Evolutionary conservation across 2,888 invertebrate species (phyloP).

Genomic region (Hemistola chrysoprasaria): DNA sequence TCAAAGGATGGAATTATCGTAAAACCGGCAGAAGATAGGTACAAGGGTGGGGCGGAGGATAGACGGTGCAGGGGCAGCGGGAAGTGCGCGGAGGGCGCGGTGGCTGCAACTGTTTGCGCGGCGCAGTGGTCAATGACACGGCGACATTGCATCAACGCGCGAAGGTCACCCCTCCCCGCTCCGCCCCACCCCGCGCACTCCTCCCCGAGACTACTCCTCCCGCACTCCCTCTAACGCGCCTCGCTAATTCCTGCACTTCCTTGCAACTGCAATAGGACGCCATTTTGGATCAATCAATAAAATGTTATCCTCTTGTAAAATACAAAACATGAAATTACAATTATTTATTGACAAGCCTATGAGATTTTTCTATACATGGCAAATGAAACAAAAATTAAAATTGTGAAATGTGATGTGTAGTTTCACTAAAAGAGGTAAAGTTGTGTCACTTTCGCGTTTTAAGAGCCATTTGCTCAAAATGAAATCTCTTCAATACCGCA

Average conservation of each 20-base stretch:
- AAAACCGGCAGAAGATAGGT: constrained; percentile 41
- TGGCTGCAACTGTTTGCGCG: constrained; percentile 38
- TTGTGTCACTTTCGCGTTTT: constrained; percentile 15
- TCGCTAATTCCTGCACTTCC: constrained; percentile 48
- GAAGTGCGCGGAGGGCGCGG: constrained; percentile 35
- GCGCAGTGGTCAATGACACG: constrained; percentile 68
- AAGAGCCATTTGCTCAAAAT: constrained; percentile 34
- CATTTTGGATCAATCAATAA: constrained; percentile 36
- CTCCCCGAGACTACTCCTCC: too few species aligned
- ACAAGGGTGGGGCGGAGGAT: constrained; percentile 41
- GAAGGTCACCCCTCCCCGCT: constrained; percentile 41
- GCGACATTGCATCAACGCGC: constrained; percentile 66
- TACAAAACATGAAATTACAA: too few species aligned
- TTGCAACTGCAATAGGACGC: constrained; percentile 31
- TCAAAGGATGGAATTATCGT: constrained; percentile 31
- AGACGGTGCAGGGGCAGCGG: constrained; percentile 33
- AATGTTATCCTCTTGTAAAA: too few species aligned
- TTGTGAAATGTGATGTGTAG: constrained; percentile 4
- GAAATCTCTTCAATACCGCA: constrained; percentile 26
- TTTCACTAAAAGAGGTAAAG: constrained; percentile 23
- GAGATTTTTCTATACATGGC: too few species aligned
- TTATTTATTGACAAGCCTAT: too few species aligned
- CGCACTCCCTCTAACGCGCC: constrained; percentile 46
- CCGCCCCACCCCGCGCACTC: constrained; percentile 42
- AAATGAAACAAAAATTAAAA: too few species aligned